Percentiles rank a stretch among this genome's conserved stretches.
Conservation (phyloP, 2,113 vertebrate genomes). For the Tachycineta bicolor region DNA sequence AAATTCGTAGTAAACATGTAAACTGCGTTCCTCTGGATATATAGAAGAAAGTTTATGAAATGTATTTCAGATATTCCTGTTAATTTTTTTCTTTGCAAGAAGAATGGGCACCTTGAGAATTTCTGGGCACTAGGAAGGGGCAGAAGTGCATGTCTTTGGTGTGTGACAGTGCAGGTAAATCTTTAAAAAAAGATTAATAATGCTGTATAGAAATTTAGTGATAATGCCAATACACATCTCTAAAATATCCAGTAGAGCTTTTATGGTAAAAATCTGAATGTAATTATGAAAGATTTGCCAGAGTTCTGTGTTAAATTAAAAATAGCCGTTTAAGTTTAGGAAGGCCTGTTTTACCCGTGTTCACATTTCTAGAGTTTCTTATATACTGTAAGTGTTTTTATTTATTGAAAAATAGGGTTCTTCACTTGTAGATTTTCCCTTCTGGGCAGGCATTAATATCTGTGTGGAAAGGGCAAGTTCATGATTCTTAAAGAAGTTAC, state of each 20-base stretch:
- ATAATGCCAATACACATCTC: background rate
- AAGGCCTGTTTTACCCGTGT: background rate
- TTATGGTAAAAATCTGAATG: background rate
- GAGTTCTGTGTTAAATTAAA: background rate
- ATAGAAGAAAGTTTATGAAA: background rate
- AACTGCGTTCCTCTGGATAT: background rate
- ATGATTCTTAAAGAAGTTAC: background rate
- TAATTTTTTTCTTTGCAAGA: background rate
- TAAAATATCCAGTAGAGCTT: background rate
- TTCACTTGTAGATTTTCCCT: background rate
- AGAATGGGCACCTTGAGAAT: background rate
- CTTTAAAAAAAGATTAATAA: background rate
- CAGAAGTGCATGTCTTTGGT: fast-evolving
- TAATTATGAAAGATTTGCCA: background rate
- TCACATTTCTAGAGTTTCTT: background rate
- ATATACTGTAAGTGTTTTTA: background rate
- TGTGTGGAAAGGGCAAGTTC: background rate
- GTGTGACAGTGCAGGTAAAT: background rate
- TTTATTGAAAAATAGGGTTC: background rate
- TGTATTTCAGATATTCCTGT: background rate
- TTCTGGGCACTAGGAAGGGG: background rate
- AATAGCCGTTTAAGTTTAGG: background rate
- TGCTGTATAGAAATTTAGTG: background rate
- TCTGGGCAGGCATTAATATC: background rate
- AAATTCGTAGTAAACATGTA: background rate